Percentiles rank a stretch among this genome's conserved stretches.
Evolutionary conservation across 1,140 invertebrate species (phyloP).

Genomic region (Gerris buenoi): DNA sequence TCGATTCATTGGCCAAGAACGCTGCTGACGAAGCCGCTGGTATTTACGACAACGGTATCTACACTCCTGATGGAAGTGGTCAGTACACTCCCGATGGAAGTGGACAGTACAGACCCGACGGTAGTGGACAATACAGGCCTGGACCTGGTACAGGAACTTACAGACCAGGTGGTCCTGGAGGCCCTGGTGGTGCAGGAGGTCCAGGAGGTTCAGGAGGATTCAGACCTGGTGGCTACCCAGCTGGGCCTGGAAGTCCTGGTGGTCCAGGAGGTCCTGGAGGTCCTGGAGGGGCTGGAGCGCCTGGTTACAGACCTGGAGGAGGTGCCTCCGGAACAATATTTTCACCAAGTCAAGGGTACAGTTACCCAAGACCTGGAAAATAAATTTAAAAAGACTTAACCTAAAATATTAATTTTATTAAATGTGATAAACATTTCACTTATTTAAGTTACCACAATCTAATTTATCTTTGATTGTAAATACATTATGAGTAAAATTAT

Average conservation of each 20-base stretch:
- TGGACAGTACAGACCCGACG: not conserved
- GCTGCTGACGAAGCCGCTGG: constrained; percentile 26
- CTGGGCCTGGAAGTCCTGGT: not conserved
- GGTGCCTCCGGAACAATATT: not conserved
- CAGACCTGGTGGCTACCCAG: not conserved
- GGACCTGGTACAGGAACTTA: not conserved
- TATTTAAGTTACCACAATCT: too few species aligned
- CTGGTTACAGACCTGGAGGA: not conserved
- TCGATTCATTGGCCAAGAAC: constrained; percentile 34
- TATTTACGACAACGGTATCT: constrained; percentile 18
- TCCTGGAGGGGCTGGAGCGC: not conserved
- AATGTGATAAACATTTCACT: too few species aligned
- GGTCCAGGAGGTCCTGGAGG: constrained; percentile 2
- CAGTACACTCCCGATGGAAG: not conserved
- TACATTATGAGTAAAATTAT: too few species aligned
- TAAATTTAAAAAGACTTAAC: too few species aligned
- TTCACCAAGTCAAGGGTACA: not conserved
- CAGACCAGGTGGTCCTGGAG: constrained; percentile 7
- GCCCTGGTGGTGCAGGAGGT: constrained; percentile 15
- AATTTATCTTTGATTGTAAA: too few species aligned
- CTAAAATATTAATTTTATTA: too few species aligned
- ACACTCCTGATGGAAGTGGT: constrained; percentile 15
- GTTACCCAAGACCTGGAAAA: constrained; percentile 1
- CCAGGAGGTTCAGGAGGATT: not conserved
- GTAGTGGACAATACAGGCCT: too few species aligned